Conservation (phyloP, 1,140 invertebrate genomes). For the Musca domestica region DNA sequence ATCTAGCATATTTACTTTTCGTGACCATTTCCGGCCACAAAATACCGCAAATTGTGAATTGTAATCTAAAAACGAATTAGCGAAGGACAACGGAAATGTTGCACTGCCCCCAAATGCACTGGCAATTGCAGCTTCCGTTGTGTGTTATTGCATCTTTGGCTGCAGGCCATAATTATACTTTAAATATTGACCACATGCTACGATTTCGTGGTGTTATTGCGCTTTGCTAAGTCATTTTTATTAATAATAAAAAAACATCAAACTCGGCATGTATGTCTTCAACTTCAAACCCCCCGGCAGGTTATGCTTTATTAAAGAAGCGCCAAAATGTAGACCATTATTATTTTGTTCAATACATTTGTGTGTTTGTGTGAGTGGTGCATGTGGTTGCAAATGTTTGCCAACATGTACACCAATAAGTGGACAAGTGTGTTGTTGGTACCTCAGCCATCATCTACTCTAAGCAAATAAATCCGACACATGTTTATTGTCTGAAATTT, state of each 20-base stretch:
- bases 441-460: neutral
- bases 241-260: neutral
- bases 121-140: slow-evolving; percentile 23
- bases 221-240: neutral
- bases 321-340: no score
- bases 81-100: slow-evolving; percentile 23
- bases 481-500: slow-evolving; percentile 16
- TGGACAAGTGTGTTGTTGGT: slow-evolving; percentile 9
- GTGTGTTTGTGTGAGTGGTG: neutral
- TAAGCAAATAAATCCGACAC: slow-evolving; percentile 18
- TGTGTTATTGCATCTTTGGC: slow-evolving; percentile 6
- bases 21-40: neutral
- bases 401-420: neutral
- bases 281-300: no score
- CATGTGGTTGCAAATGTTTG: no score
- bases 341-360: neutral
- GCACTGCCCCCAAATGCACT: slow-evolving; percentile 11
- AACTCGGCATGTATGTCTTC: no score
- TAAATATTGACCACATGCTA: slow-evolving; percentile 29
- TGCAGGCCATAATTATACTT: slow-evolving; percentile 26
- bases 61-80: slow-evolving; percentile 8
- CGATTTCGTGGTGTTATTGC: slow-evolving; percentile 18
- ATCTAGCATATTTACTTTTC: neutral
- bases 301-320: no score
- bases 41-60: neutral